A percentile compares a stretch with the other conserved stretches of the same genome.
phyloP scores from a whole-genome alignment of 2,113 vertebrate genomes.

The Perca fluviatilis region DNA sequence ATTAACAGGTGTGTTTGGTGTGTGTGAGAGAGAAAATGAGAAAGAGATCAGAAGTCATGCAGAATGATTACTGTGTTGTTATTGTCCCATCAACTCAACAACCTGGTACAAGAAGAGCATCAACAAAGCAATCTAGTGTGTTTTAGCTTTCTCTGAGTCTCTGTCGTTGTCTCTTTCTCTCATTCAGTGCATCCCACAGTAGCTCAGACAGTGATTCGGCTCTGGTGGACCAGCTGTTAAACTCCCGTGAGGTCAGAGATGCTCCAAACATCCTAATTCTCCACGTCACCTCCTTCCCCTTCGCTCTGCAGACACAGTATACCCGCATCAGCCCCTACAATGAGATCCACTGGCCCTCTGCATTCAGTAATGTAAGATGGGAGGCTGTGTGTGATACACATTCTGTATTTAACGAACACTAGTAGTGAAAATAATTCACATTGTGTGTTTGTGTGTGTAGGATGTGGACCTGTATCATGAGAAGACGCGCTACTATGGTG shows the following conservation, averaged over 20 bases:
- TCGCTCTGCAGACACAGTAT: constrained; percentile 94
- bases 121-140: background rate
- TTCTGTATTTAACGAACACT: background rate
- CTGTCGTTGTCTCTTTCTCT: constrained; percentile 3
- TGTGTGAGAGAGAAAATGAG: background rate
- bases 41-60: background rate
- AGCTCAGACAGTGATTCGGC: constrained; percentile 84
- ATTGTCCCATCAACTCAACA: background rate
- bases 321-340: constrained; percentile 97
- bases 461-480: constrained; percentile 93
- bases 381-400: background rate
- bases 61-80: constrained; percentile 4
- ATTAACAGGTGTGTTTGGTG: constrained; percentile 87
- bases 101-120: background rate
- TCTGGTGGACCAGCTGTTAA: constrained; percentile 92
- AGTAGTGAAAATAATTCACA: too few species aligned
- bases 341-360: constrained; percentile 95
- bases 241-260: constrained; percentile 94
- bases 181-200: constrained; percentile 71
- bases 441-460: constrained; percentile 72
- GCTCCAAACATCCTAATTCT: constrained; percentile 94
- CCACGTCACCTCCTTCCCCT: constrained; percentile 97
- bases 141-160: constrained; percentile 8
- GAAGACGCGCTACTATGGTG: constrained; percentile 93
- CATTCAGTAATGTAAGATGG: constrained; percentile 89